Base-by-base conservation (phyloP, 1,140 invertebrate genomes). In the Listronotus oregonensis region DNA sequence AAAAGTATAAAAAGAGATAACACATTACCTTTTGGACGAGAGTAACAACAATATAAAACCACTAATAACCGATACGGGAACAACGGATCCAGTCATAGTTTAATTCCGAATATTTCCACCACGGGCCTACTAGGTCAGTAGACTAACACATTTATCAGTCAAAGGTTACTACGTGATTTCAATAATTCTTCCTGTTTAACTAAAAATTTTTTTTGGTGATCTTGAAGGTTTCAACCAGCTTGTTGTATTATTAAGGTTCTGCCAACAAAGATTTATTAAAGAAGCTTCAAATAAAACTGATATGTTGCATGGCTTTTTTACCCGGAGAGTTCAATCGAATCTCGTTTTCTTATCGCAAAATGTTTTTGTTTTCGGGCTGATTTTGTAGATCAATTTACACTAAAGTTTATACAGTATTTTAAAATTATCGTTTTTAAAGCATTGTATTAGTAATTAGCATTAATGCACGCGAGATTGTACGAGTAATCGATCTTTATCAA, bases 11-110 rank as follows among this genome's bases (percentile, higher is more conserved):
- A 52, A 14, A 15, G 52, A 55, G 18, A 43, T 57, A 14, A 14
- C 55, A 46, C 39, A 21, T 59, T 66, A 66, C 64, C 64, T 66
- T 66, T 56, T 64, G 8, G 43, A 57, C 39, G 43, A 59, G 32
- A 58, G 32, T 64, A 64, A 60, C 55, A 58, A 54, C n/a, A 60
- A 51, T 12, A 59, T 39, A 15, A 59, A 52, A 11, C 64, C 64
- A 17, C 42, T 39, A 15, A 64, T 11, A 46, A 56, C 55, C 17
- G 64, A 58, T 6, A 66, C 57, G 6, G 64, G 54, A 55, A 64
- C 64, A n/a, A 47, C 21, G 8, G 47, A 42, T 14, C 32, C 55
- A 55, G 59, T 66, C 64, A 66, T 66, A 37, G 52, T 55, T 58
- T 65, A 40, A 39, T 44, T 27, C n/a, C 8, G 42, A 34, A 51